Evolutionary conservation across 92 coral and sea anemone genomes (phyloP), one percentile per base, ranked within the genome.

Genomic region (Paragorgia papillata): DNA sequence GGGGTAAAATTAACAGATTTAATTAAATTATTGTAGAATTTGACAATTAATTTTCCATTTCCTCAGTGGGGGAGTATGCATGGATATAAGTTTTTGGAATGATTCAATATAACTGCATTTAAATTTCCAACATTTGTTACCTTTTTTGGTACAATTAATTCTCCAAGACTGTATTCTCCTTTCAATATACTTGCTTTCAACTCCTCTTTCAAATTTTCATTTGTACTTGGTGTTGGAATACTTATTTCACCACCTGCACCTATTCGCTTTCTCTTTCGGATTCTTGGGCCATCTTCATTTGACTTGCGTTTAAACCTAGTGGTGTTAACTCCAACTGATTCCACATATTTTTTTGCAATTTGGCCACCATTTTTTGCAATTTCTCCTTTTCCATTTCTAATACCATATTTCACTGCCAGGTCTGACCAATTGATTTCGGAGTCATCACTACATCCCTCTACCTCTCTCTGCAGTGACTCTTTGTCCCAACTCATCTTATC

Each of bases 341-440:
- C 32, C 49, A 74, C 39, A n/a, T 41, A 74, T 22, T 74, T 68
- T 50, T 39, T 58, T n/a, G n/a, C n/a, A n/a, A n/a, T n/a, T n/a
- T n/a, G n/a, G n/a, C n/a, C n/a, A n/a, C n/a, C n/a, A n/a, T 76
- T 76, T n/a, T 76, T 62, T 28, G 81, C 81, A 41, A 60, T 46
- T 9, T 59, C 46, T 35, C 73, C 73, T 37, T 30, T 76, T 29
- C 15, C 44, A 69, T 76, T 46, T 22, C 30, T 76, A 33, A 76
- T 34, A 3, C 43, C 37, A 63, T 75, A 75, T 18, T 60, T 57
- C 50, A 50, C 29, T 29, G 80, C 80, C 14, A 41, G 41, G 20
- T 41, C 76, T 46, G 61, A n/a, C 55, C 76, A 69, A 26, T 43
- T 43, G 3, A 41, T 41, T 14, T 35, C 33, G n/a, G 10, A 22